phyloP scores from a whole-genome alignment of 2,888 invertebrate genomes.

The Malthinus flaveolus region DNA sequence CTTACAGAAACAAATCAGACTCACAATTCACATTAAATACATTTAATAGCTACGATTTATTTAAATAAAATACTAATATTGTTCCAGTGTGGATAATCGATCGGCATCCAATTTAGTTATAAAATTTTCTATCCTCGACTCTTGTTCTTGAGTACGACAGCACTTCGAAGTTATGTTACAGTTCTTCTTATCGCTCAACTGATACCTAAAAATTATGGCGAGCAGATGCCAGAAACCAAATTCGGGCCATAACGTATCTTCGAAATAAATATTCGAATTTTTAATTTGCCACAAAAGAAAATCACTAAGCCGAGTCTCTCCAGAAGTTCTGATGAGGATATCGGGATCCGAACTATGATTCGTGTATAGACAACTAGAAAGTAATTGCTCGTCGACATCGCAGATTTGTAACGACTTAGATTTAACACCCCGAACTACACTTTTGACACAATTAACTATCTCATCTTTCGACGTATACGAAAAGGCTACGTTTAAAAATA shows the following conservation, averaged over 20 bases:
- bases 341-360: constrained; percentile 79
- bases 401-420: constrained; percentile 64
- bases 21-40: too few relatives aligned
- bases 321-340: constrained; percentile 91
- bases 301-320: constrained; percentile 70
- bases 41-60: too few relatives aligned
- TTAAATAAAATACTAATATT: background rate
- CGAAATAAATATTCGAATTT: constrained; percentile 82
- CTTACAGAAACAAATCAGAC: too few relatives aligned
- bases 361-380: constrained; percentile 79
- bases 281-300: constrained; percentile 94
- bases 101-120: background rate
- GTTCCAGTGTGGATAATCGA: background rate
- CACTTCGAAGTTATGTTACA: too few relatives aligned
- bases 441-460: constrained; percentile 72
- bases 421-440: constrained; percentile 70
- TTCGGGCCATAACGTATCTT: constrained; percentile 94
- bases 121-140: background rate
- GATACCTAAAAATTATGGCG: background rate
- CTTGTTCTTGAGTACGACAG: background rate
- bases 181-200: background rate
- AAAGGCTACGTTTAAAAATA: constrained; percentile 79
- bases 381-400: constrained; percentile 77
- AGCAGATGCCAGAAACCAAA: constrained; percentile 87
- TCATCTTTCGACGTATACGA: constrained; percentile 86